These are phyloP conservation scores for Drosophila persimilis DNA, from an alignment of 1,140 invertebrate species.

Conservation along the genomic window DNA sequence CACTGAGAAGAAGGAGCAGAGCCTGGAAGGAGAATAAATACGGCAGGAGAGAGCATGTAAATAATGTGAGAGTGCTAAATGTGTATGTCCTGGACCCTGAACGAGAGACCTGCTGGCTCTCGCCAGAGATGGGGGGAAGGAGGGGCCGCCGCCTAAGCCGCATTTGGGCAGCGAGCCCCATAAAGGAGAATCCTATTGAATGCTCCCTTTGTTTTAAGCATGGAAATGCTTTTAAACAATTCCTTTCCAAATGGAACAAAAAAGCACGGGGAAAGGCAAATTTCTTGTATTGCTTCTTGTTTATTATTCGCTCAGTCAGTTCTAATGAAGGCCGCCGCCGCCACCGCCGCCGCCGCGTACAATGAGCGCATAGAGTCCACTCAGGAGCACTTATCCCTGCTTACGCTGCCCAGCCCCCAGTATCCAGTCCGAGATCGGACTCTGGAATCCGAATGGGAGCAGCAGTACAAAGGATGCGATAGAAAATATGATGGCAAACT, in stretches of 20 bases:
- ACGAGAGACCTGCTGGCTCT: neutral
- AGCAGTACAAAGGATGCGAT: conserved; percentile 1
- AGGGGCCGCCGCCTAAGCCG: conserved; percentile 44
- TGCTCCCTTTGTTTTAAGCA: conserved; percentile 58
- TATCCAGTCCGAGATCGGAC: neutral
- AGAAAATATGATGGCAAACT: conserved; percentile 53
- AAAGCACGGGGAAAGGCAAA: conserved; percentile 15
- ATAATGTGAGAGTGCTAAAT: conserved; percentile 42
- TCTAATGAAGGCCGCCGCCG: conserved; percentile 34
- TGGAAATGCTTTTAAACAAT: conserved; percentile 74
- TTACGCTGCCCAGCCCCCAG: conserved; percentile 29
- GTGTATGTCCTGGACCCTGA: conserved; percentile 21
- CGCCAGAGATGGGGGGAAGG: conserved; percentile 1
- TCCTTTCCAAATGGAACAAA: conserved; percentile 31
- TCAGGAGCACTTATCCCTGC: conserved; percentile 51
- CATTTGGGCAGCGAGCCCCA: conserved; percentile 69
- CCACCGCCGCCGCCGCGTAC: conserved; percentile 18
- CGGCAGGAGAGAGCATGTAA: conserved; percentile 44
- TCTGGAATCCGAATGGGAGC: neutral
- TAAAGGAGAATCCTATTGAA: conserved; percentile 57
- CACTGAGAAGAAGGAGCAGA: conserved; percentile 19
- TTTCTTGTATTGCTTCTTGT: conserved; percentile 41
- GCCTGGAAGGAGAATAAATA: conserved; percentile 48
- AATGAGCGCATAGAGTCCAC: conserved; percentile 16
- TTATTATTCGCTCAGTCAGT: conserved; percentile 50